These are phyloP conservation scores for Drosophila repletoides DNA, from an alignment of 1,140 invertebrate species.

Conservation along the genomic window DNA sequence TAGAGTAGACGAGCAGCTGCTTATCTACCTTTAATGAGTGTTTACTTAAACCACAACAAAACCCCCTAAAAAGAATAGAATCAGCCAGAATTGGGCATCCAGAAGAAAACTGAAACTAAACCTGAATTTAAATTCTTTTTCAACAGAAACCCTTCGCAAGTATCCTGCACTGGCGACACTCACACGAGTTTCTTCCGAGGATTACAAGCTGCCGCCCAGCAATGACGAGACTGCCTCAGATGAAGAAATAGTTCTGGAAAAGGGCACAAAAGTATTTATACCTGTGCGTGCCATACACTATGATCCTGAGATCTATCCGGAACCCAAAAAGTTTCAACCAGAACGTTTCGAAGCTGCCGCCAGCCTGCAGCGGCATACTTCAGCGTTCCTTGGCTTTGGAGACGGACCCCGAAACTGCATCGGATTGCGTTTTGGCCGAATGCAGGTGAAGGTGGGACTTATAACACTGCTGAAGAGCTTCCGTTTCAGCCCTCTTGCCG, in stretches of 20 bases:
- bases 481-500: slow-evolving; percentile 48
- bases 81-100: no score
- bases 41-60: no score
- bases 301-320: slow-evolving; percentile 39
- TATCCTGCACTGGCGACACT: slow-evolving; percentile 83
- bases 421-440: slow-evolving; percentile 77
- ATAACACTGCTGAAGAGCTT: slow-evolving; percentile 58
- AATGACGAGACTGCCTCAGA: slow-evolving; percentile 23
- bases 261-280: slow-evolving; percentile 81
- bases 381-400: slow-evolving; percentile 87
- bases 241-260: slow-evolving; percentile 70
- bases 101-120: neutral
- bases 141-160: slow-evolving; percentile 83
- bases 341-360: slow-evolving; percentile 29
- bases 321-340: slow-evolving; percentile 33
- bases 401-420: slow-evolving; percentile 87
- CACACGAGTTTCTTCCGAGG: slow-evolving; percentile 81
- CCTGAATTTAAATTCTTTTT: neutral
- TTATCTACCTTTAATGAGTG: no score
- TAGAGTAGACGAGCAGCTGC: no score
- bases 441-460: slow-evolving; percentile 62
- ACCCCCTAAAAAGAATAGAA: no score
- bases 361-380: slow-evolving; percentile 14
- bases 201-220: slow-evolving; percentile 82
- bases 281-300: slow-evolving; percentile 42